Evolutionary conservation across 2,888 invertebrate genomes (phyloP).

Genomic region (Griposia aprilina): DNA sequence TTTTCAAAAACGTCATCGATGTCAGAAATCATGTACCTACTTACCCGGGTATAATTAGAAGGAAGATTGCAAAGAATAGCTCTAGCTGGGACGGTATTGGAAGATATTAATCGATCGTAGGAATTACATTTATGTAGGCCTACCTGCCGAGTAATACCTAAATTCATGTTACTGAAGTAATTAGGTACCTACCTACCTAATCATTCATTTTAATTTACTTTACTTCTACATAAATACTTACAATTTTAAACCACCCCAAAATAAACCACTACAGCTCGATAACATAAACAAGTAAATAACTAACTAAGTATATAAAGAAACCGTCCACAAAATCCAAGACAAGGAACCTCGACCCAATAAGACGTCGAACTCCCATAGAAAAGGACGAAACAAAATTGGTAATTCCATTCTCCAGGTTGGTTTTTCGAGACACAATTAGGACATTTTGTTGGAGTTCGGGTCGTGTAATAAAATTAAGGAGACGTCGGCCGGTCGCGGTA

Average conservation of each 20-base stretch:
- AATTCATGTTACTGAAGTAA: background rate
- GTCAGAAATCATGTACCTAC: background rate
- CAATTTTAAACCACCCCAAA: slow-evolving; percentile 7
- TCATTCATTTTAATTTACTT: background rate
- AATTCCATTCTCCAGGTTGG: slow-evolving; percentile 83
- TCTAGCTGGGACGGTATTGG: background rate
- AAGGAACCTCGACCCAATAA: slow-evolving; percentile 57
- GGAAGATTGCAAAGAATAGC: background rate
- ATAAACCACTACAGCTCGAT: slow-evolving; percentile 15
- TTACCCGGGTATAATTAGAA: background rate
- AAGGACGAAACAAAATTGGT: slow-evolving; percentile 79
- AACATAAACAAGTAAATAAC: slow-evolving; percentile 47
- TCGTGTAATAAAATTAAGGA: slow-evolving; percentile 90
- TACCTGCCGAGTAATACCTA: background rate
- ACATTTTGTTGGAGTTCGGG: slow-evolving; percentile 84
- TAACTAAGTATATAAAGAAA: slow-evolving; percentile 41
- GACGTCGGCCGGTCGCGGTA: slow-evolving; percentile 85
- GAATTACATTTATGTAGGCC: background rate
- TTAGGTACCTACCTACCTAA: background rate
- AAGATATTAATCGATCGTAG: too few species aligned
- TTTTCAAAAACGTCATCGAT: background rate
- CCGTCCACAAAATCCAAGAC: slow-evolving; percentile 41
- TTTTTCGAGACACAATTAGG: slow-evolving; percentile 89
- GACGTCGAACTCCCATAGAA: slow-evolving; percentile 63
- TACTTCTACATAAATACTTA: background rate